A percentile compares a stretch with the other conserved stretches of the same genome.
These are phyloP conservation scores for Huso huso DNA, from an alignment of 2,797 vertebrate species.

Conservation along the genomic window DNA sequence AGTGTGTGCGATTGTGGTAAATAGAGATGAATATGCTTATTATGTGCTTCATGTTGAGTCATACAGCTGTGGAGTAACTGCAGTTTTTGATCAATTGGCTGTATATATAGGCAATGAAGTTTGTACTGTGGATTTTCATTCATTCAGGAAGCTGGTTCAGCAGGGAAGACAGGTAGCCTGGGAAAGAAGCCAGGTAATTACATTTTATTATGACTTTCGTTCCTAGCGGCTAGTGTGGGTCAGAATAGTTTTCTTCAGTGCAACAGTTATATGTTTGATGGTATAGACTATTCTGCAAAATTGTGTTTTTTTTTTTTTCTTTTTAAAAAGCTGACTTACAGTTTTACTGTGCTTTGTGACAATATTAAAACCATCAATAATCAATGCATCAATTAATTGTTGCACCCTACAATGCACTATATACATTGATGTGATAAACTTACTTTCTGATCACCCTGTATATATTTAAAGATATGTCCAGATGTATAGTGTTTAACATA, in stretches of 20 bases:
- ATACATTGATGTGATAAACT: too few species aligned
- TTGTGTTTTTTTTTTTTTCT: too few species aligned
- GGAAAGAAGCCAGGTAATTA: slow-evolving; percentile 94
- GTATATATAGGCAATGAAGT: neutral
- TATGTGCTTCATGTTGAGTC: too few species aligned
- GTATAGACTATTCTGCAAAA: too few species aligned
- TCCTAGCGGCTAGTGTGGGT: neutral
- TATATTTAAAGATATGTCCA: neutral
- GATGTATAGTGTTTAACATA: neutral
- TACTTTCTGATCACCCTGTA: too few species aligned
- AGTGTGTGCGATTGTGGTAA: too few species aligned
- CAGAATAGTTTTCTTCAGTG: neutral
- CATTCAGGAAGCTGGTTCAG: slow-evolving; percentile 72
- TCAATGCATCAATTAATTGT: neutral
- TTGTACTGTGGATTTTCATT: slow-evolving; percentile 18
- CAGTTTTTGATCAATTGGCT: slow-evolving; percentile 35
- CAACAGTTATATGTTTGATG: neutral
- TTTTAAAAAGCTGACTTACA: too few species aligned
- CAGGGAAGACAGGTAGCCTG: slow-evolving; percentile 90
- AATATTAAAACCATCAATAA: too few species aligned
- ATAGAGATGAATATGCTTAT: too few species aligned
- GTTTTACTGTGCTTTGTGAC: too few species aligned
- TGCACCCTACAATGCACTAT: too few species aligned
- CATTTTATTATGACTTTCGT: neutral
- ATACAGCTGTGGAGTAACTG: neutral